Evolutionary conservation across 2,797 vertebrate species (phyloP).

Genomic region (Champsocephalus gunnari): DNA sequence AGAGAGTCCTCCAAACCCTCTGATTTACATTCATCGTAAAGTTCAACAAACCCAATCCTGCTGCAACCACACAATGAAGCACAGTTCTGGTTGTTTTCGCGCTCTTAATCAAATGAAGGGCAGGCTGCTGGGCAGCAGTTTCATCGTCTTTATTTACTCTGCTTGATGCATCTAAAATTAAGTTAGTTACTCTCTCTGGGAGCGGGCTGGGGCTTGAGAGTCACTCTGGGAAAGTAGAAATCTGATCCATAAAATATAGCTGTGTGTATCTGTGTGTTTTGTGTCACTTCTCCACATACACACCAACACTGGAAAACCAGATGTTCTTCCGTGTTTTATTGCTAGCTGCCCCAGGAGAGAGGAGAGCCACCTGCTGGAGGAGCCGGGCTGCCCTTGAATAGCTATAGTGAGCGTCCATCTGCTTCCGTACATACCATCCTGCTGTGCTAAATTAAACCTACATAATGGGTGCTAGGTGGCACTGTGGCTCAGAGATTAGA

Average conservation of each 20-base stretch:
- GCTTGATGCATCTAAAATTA: conserved; percentile 54
- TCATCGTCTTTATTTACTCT: conserved; percentile 52
- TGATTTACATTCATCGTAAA: conserved; percentile 55
- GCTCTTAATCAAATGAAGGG: conserved; percentile 60
- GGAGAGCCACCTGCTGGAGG: conserved; percentile 76
- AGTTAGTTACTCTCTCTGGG: conserved; percentile 49
- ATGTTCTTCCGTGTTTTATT: conserved; percentile 73
- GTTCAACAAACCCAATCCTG: conserved; percentile 52
- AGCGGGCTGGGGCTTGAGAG: conserved; percentile 32
- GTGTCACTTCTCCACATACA: conserved; percentile 60
- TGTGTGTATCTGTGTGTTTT: conserved; percentile 52
- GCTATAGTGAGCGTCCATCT: conserved; percentile 61
- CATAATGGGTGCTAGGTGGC: conserved; percentile 10
- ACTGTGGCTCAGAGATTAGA: conserved; percentile 24
- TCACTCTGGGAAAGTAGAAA: conserved; percentile 57
- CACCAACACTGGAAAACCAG: conserved; percentile 48
- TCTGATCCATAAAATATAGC: conserved; percentile 67
- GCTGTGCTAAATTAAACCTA: conserved; percentile 45
- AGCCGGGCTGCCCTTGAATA: conserved; percentile 60
- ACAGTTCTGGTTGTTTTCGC: conserved; percentile 42
- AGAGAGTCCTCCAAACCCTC: conserved; percentile 37
- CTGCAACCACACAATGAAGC: conserved; percentile 14
- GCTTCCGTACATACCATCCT: conserved; percentile 51
- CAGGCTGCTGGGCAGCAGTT: conserved; percentile 56
- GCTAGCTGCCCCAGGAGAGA: conserved; percentile 66